Evolutionary conservation across 35 echinoderm and acorn worm species (phyloP).

Genomic region (Anneissia japonica): DNA sequence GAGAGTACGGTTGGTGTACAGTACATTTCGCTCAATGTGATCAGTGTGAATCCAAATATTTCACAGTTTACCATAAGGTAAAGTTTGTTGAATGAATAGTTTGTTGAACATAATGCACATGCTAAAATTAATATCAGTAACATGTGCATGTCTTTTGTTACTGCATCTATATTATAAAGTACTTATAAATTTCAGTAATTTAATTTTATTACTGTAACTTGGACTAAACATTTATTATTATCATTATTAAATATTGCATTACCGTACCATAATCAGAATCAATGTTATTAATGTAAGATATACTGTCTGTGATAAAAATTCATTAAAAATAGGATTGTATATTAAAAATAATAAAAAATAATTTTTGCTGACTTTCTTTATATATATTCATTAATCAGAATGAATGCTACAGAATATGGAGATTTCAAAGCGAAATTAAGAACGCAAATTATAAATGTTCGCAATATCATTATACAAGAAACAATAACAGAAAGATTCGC

Average conservation of each 20-base stretch:
- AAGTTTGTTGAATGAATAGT: no score
- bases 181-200: no score
- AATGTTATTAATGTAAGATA: no score
- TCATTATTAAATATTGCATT: no score
- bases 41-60: conserved; percentile 63
- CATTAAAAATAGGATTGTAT: no score
- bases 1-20: conserved; percentile 74
- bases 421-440: conserved; percentile 86
- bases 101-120: neutral
- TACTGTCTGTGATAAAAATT: no score
- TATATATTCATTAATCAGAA: conserved; percentile 35
- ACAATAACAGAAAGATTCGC: conserved; percentile 82
- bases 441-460: conserved; percentile 66
- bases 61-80: conserved; percentile 76
- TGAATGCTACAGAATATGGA: conserved; percentile 78
- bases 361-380: neutral
- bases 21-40: conserved; percentile 62
- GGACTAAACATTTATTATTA: no score
- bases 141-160: no score
- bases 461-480: conserved; percentile 90
- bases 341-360: no score
- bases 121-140: neutral
- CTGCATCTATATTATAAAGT: no score
- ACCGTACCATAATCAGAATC: no score
- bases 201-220: no score